These are phyloP conservation scores for Pygathrix nemaeus DNA, from an alignment of 2,113 vertebrate genomes.

Conservation along the genomic window DNA sequence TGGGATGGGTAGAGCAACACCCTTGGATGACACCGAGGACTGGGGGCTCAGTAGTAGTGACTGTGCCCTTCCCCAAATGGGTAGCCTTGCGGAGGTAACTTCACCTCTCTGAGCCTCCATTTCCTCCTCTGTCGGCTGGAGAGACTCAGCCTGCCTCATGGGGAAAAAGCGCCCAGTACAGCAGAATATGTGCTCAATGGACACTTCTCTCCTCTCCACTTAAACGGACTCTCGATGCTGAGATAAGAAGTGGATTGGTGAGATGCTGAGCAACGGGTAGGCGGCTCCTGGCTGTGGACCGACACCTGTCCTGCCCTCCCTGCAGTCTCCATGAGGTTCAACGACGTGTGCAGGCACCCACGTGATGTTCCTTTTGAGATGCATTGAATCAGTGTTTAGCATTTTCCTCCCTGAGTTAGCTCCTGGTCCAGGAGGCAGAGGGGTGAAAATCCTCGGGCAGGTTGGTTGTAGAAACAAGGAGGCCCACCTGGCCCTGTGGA, in stretches of 20 bases:
- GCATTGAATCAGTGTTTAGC: neutral
- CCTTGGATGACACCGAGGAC: neutral
- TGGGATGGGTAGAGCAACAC: neutral
- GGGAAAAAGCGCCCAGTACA: neutral
- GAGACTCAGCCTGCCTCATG: neutral
- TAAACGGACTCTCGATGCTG: accelerated
- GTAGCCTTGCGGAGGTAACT: neutral
- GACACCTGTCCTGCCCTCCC: neutral
- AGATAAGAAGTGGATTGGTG: neutral
- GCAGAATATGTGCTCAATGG: neutral
- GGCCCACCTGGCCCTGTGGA: neutral
- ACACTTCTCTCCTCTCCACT: neutral
- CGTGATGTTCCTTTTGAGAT: accelerated
- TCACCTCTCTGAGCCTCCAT: neutral
- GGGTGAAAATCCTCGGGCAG: neutral
- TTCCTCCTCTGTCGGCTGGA: neutral
- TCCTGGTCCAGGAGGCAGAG: neutral
- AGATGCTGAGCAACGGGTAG: accelerated
- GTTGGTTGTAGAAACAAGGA: neutral
- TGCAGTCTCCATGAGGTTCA: accelerated
- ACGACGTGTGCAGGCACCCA: accelerated
- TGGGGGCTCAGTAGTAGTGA: neutral
- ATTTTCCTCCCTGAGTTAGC: neutral
- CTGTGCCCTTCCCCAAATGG: accelerated
- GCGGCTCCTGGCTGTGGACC: neutral